Evolutionary conservation across 2,888 invertebrate genomes (phyloP).

Genomic region (Apamea sordens): DNA sequence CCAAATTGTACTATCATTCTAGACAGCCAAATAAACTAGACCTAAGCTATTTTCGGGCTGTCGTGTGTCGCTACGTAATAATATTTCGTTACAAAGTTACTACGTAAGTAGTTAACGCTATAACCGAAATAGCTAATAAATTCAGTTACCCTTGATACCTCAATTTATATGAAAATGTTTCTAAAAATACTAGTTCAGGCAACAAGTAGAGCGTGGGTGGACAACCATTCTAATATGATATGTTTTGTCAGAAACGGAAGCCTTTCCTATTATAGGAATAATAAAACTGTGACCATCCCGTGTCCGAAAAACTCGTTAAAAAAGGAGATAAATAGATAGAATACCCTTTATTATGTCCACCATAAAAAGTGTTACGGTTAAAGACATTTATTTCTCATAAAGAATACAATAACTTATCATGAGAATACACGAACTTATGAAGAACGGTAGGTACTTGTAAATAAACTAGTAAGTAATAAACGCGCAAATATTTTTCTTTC

Average conservation of each 20-base stretch:
- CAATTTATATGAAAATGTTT: constrained; percentile 22
- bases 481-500: no score
- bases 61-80: constrained; percentile 16
- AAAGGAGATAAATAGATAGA: background rate
- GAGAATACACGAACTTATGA: no score
- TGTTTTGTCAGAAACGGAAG: background rate
- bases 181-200: constrained; percentile 31
- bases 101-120: constrained; percentile 28
- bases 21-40: constrained; percentile 25
- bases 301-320: background rate
- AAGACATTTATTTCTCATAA: no score
- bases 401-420: no score
- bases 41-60: constrained; percentile 19
- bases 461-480: no score
- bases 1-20: constrained; percentile 19
- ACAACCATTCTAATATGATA: background rate
- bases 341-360: background rate
- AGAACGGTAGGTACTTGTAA: no score
- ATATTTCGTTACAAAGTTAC: constrained; percentile 35
- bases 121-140: constrained; percentile 26
- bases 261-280: background rate
- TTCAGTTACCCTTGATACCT: constrained; percentile 31
- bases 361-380: background rate
- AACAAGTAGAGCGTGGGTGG: constrained; percentile 6
- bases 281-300: background rate